Evolutionary conservation across 1,140 invertebrate species (phyloP), one percentile per base, ranked within the genome.

Genomic region (Drosophila ercepeae): DNA sequence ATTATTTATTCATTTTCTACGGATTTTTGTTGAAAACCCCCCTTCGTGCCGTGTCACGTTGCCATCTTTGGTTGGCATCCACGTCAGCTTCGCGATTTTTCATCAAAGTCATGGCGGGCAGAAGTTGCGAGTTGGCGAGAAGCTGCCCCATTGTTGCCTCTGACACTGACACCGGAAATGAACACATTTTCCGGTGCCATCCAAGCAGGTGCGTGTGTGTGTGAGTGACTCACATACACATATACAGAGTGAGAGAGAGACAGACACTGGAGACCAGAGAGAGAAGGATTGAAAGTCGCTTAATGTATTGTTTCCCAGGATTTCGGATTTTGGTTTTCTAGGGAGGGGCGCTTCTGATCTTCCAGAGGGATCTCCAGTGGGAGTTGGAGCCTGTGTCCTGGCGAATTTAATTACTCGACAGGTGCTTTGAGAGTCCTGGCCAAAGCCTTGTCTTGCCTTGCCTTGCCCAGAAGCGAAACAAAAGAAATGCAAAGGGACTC

Each of bases 141-240:
- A 72, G 53, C 53, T 53, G 63, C 59, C 52, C 69, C 65, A 63
- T 74, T 59, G 53, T 67, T 78, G 64, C 50, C 46, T 72, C 75
- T 82, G 82, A 76, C 82, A 89, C 75, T 88, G 83, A 89, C 83
- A 88, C 83, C 83, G 83, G 83, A 89, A 89, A 89, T 89, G 83
- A 89, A 89, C 83, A 89, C 83, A 88, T 89, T 89, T 89, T 88
- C 83, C 83, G 83, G 77, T 65, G 76, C 75, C 72, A 78, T 79
- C 65, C 74, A 49, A 51, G 54, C 11, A 9, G 41, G 11, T 55
- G 16, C 9, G 65, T 29, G 34, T 60, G 54, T 61, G 34, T 55
- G 46, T 29, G 25, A 44, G 19, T 46, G 34, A 9, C 19, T 44
- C 46, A 32, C 23, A 41, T 9, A n/a, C n/a, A n/a, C n/a, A n/a